phyloP scores from a whole-genome alignment of 2,888 invertebrate genomes.

The Eumacrocentrus americanus region DNA sequence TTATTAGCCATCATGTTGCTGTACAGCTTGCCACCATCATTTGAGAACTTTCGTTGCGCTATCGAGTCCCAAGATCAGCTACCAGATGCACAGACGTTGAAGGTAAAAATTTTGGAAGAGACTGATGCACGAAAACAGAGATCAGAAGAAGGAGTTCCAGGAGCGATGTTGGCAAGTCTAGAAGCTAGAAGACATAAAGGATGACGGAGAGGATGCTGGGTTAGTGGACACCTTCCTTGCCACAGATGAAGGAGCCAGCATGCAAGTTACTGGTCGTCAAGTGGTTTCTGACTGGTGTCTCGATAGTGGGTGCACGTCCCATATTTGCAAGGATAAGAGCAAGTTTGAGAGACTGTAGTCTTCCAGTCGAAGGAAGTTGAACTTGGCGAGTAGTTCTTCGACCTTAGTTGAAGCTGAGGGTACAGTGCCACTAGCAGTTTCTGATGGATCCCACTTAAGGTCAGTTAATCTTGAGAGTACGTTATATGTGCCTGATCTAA shows the following conservation, averaged over 20 bases:
- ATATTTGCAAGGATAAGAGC: not conserved
- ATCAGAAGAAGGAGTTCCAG: no score
- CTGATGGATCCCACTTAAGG: not conserved
- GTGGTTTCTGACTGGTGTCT: no score
- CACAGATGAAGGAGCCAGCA: no score
- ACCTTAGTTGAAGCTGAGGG: not conserved
- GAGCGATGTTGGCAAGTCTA: no score
- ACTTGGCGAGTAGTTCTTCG: not conserved
- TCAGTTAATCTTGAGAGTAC: not conserved
- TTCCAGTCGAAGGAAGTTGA: not conserved
- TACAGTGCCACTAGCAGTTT: not conserved
- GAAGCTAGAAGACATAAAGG: no score
- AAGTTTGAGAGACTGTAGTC: not conserved
- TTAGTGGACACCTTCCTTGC: no score
- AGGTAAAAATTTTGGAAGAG: conserved; percentile 24
- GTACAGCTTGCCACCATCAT: conserved; percentile 19
- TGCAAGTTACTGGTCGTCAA: no score
- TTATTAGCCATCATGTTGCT: conserved; percentile 18
- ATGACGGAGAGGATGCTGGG: no score
- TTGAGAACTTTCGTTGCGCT: conserved; percentile 21
- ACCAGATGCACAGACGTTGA: conserved; percentile 8
- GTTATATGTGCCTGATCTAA: conserved; percentile 23
- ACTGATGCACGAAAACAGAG: conserved; percentile 9
- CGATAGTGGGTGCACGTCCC: conserved; percentile 4
- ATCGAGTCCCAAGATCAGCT: conserved; percentile 16